phyloP scores from a whole-genome alignment of 2,113 vertebrate genomes.

The Pontoporia blainvillei region DNA sequence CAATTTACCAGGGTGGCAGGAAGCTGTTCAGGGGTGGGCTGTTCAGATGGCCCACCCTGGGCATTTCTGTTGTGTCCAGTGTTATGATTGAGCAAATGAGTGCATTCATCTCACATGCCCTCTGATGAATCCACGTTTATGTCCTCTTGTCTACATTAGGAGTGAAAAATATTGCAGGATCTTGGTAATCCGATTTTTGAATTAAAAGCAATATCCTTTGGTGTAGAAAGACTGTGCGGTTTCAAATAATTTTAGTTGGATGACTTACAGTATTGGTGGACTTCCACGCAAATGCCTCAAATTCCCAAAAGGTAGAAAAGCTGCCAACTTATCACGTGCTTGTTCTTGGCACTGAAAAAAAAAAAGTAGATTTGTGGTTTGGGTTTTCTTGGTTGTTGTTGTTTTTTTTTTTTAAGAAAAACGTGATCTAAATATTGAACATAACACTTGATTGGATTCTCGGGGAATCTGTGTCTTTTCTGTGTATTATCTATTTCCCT shows the following conservation, averaged over 20 bases:
- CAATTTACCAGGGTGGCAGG: background rate
- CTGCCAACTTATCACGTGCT: background rate
- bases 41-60: background rate
- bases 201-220: background rate
- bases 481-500: conserved; percentile 59
- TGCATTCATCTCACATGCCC: background rate
- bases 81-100: background rate
- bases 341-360: conserved; percentile 56
- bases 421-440: conserved; percentile 50
- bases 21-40: background rate
- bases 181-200: background rate
- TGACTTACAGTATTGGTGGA: background rate
- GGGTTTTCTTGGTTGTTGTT: too few species aligned
- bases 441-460: conserved; percentile 31
- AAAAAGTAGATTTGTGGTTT: background rate
- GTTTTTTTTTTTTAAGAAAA: background rate
- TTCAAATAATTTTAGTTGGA: background rate
- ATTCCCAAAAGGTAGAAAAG: conserved; percentile 5
- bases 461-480: conserved; percentile 40
- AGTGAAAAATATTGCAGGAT: background rate
- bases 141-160: background rate
- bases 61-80: conserved; percentile 3
- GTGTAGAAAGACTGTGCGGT: background rate
- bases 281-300: conserved; percentile 26
- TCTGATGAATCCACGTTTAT: background rate